These are phyloP conservation scores for Neolamprologus cancellatus DNA, from an alignment of 2,113 vertebrate species.

Conservation along the genomic window DNA sequence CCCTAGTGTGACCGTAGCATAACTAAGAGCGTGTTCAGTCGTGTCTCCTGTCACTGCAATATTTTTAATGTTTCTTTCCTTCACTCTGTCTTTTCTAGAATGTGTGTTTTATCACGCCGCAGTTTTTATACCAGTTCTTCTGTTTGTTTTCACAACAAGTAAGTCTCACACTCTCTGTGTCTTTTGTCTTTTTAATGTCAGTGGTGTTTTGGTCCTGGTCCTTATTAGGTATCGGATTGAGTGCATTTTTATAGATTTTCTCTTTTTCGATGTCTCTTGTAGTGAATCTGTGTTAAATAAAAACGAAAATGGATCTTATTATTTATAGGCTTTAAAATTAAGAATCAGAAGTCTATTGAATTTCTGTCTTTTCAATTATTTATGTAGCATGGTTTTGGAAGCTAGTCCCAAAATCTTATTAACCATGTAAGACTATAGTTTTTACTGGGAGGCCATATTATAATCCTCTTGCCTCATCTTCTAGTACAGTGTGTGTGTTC, in stretches of 20 bases:
- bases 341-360: not conserved
- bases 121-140: constrained; percentile 99
- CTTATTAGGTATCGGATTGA: not conserved
- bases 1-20: not conserved
- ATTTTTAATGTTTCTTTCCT: constrained; percentile 8
- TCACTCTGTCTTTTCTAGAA: constrained; percentile 82
- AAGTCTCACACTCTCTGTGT: constrained; percentile 68
- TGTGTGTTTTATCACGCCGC: constrained; percentile 99
- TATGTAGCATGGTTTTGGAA: not conserved
- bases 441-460: not conserved
- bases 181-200: not conserved
- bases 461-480: not conserved
- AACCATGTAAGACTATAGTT: not conserved
- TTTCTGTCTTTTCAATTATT: not conserved
- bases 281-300: not conserved
- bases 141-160: constrained; percentile 99
- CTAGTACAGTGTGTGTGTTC: not conserved
- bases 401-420: not conserved
- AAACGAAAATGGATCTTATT: not conserved
- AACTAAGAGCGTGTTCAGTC: not conserved
- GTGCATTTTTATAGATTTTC: not conserved
- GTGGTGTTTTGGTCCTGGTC: not conserved
- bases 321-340: not conserved
- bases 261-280: not conserved
- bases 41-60: not conserved